Conservation (phyloP, 2,888 invertebrate species). For the Hypomecis atomaria region DNA sequence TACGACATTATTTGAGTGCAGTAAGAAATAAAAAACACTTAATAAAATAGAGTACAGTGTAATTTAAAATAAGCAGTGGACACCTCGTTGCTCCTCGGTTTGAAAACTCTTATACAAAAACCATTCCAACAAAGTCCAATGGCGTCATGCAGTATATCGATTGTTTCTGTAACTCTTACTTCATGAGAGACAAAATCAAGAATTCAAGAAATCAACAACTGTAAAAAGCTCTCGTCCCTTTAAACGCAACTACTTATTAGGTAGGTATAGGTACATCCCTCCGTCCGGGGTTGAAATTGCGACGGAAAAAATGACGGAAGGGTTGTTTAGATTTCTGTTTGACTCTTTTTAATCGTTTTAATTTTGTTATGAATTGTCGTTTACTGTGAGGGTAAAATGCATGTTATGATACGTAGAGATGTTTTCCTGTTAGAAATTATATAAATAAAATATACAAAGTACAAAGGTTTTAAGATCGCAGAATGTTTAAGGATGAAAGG, state of each 20-base stretch:
- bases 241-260: slow-evolving; percentile 11
- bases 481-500: too few relatives aligned
- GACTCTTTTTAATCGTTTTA: slow-evolving; percentile 19
- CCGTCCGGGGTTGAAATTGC: slow-evolving; percentile 16
- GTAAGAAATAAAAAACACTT: too few relatives aligned
- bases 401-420: neutral
- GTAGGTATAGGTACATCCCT: slow-evolving; percentile 3
- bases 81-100: too few relatives aligned
- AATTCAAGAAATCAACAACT: slow-evolving; percentile 7
- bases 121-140: too few relatives aligned
- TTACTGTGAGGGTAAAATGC: slow-evolving; percentile 7
- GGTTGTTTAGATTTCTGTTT: slow-evolving; percentile 26
- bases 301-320: slow-evolving; percentile 24
- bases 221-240: slow-evolving; percentile 12
- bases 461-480: too few relatives aligned
- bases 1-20: too few relatives aligned
- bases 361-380: slow-evolving; percentile 18
- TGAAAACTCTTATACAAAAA: too few relatives aligned
- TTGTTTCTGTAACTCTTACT: too few relatives aligned
- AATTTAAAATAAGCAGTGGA: too few relatives aligned
- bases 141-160: too few relatives aligned
- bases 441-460: too few relatives aligned
- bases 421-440: neutral
- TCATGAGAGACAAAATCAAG: neutral
- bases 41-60: too few relatives aligned